Evolutionary conservation across 2,113 vertebrate species (phyloP).

Genomic region (Mystacornis crossleyi): DNA sequence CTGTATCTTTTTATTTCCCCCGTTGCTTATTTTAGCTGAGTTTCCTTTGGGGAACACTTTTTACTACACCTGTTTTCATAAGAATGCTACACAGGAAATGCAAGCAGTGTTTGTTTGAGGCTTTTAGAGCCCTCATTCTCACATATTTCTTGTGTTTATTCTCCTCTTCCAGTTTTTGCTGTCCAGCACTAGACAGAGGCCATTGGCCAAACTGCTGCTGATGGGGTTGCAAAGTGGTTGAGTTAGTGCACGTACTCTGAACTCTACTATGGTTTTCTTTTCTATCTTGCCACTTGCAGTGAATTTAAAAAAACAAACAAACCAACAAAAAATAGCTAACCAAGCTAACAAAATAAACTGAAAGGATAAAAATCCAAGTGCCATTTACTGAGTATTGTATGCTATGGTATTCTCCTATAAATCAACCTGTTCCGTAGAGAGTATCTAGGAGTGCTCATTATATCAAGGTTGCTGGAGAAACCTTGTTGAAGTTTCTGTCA

Average conservation of each 20-base stretch:
- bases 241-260: not conserved
- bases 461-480: not conserved
- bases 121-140: not conserved
- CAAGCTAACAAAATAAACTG: not conserved
- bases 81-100: not conserved
- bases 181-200: not conserved
- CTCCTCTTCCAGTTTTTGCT: not conserved
- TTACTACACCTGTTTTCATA: not conserved
- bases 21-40: not conserved
- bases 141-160: not conserved
- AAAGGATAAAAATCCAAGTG: not conserved
- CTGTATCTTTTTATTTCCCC: not conserved
- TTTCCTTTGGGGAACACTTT: not conserved
- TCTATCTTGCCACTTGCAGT: not conserved
- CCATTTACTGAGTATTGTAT: rapidly evolving
- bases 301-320: too few species aligned
- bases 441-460: not conserved
- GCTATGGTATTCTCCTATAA: not conserved
- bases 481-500: not conserved
- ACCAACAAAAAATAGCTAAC: not conserved
- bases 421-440: not conserved
- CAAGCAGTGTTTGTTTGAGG: not conserved
- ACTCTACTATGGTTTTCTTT: not conserved
- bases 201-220: not conserved
- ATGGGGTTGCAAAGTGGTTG: not conserved